Percentiles rank a stretch among this genome's conserved stretches.
Conservation (phyloP, 2,797 vertebrate species). For the Sternotherus odoratus region DNA sequence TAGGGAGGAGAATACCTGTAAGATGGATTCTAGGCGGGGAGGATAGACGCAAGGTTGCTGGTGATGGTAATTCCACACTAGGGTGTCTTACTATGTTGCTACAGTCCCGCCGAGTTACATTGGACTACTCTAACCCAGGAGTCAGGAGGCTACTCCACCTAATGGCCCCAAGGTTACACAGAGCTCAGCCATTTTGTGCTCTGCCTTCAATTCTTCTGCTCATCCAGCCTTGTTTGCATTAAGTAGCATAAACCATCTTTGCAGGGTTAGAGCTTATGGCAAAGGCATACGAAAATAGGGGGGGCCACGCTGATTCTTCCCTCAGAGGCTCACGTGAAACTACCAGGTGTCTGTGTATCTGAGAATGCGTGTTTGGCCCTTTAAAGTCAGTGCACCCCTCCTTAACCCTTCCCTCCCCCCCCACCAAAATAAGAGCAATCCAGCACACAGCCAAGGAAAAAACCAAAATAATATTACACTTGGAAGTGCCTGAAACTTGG, state of each 20-base stretch:
- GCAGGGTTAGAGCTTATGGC: fast-evolving
- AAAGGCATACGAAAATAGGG: fast-evolving
- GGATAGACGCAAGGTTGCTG: background rate
- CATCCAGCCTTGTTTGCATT: fast-evolving
- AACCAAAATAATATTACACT: fast-evolving
- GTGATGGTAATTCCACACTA: background rate
- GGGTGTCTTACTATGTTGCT: background rate
- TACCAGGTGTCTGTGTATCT: background rate
- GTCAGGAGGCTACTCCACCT: background rate
- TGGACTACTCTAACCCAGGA: background rate
- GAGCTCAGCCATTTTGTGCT: background rate
- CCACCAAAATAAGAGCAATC: background rate
- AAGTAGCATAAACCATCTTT: fast-evolving
- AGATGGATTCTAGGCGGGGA: background rate
- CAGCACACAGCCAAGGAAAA: background rate
- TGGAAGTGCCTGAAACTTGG: fast-evolving
- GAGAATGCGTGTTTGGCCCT: background rate
- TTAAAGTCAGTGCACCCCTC: background rate
- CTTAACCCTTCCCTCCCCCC: too few relatives aligned
- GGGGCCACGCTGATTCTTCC: background rate
- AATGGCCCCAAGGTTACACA: background rate
- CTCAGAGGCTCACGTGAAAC: background rate
- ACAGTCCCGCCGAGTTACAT: background rate
- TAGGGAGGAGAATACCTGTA: background rate
- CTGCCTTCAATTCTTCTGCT: background rate